Base-by-base conservation (phyloP, 2,797 vertebrate species). In the Monodelphis domestica region DNA sequence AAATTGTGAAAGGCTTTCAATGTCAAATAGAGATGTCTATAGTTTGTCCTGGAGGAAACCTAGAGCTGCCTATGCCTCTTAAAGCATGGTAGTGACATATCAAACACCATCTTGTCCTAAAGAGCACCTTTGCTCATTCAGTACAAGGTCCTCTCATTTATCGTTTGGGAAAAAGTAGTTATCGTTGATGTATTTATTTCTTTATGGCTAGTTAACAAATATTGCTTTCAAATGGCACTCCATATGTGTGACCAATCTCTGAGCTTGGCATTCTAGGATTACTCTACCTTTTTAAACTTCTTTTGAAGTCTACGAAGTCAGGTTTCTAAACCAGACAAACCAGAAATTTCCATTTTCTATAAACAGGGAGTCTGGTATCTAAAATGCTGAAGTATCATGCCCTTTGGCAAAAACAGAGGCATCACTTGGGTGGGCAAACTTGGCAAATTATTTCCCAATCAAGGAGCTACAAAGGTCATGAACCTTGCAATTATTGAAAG, bases 21-120 rank as follows among this genome's bases (percentile, higher is more conserved):
- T 59, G 56, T 59, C 56, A 57, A 57, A 30, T 29, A 12, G 9
- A 57, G 9, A 1, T 12, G 56, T 4, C 59, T 30, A 59, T 59
- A 30, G 30, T 59, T 55, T 59, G 12, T 59, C 0, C 12, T 59
- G 2, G 29, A 59, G 29, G 29, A 56, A 30, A 12, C 28, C 29
- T 59, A 33, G 29, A 30, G 12, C 29, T 12, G 9, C 56, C 56
- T 59, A 28, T 92, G 92, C 93, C 95, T 95, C 38, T 88, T 89
- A 88, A 54, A 95, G n/a, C 89, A 63, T 92, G 56, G 28, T 59
- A 33, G 54, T 93, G 90, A 90, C 93, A 97, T 59, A 12, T 97
- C 63, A 94, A 94, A 88, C n/a, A n/a, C 90, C 14, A n/a, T 92
- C 90, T 91, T 2, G 0, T 92, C 90, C 63, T 92, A 93, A 45